Percentiles rank a stretch among this genome's conserved stretches.
Evolutionary conservation across 2,888 invertebrate species (phyloP).

Genomic region (Dugesia japonica): DNA sequence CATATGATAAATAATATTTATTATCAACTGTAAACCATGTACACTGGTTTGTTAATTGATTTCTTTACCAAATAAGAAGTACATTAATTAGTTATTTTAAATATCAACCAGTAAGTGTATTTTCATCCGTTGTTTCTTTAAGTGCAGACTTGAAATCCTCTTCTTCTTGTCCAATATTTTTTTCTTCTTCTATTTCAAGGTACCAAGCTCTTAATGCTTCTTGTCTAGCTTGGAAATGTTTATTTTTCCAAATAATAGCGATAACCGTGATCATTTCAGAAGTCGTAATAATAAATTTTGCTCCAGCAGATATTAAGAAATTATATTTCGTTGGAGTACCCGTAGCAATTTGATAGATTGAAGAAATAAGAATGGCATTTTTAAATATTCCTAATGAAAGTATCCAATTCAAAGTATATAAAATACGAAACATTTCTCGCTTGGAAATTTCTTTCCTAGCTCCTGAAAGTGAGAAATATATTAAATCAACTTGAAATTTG

Average conservation of each 20-base stretch:
- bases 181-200: neutral
- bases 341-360: neutral
- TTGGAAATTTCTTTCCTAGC: neutral
- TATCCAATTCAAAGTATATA: neutral
- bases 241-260: neutral
- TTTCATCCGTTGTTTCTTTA: neutral
- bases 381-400: neutral
- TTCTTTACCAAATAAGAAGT: too few species aligned
- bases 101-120: too few species aligned
- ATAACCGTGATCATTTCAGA: neutral
- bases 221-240: neutral
- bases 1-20: too few species aligned
- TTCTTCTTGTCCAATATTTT: neutral
- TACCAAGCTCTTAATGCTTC: neutral
- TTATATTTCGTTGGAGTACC: neutral
- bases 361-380: neutral
- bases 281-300: neutral
- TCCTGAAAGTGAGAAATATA: neutral
- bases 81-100: too few species aligned
- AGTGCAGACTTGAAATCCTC: neutral
- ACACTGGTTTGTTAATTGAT: too few species aligned
- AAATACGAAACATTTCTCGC: neutral
- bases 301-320: neutral
- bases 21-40: too few species aligned
- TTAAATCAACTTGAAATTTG: too few species aligned